Evolutionary conservation across 2,888 invertebrate genomes (phyloP), one percentile per base, ranked within the genome.

Genomic region (Chrysodeixis includens): DNA sequence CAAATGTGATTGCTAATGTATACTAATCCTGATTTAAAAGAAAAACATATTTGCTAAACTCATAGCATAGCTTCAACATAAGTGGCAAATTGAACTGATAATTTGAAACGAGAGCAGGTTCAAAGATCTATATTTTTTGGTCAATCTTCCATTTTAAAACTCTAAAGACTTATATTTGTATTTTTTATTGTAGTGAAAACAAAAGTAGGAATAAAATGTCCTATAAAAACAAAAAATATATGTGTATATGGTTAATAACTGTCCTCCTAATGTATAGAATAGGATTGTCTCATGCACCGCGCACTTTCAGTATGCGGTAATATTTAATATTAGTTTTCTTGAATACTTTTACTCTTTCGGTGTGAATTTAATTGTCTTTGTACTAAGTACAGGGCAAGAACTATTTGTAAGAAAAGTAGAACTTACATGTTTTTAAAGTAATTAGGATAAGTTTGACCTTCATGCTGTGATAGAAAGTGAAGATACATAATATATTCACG

Each of bases 361-460:
- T 66, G 60, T 70, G 66, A 49, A 65, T 78, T 77, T 75, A 64
- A 53, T 61, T 60, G 62, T 69, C 65, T 70, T 57, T 71, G 72
- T 69, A 77, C 74, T 46, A 74, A 78, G 78, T 75, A 52, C 73
- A 68, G 59, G 68, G 46, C 69, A 74, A 18, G 30, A 30, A 12
- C 35, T 49, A 56, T 18, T 32, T 62, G 68, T 77, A 76, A 69
- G 74, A 44, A 71, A 72, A 69, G 66, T 79, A 71, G 63, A 56
- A 67, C 46, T 26, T 67, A 69, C 67, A 56, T 66, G 63, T 70
- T 71, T 70, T 76, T 59, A 46, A 77, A 62, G 18, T 20, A 55
- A 65, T 30, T 80, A 79, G 73, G 61, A 63, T 79, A 79, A 78
- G 81, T 80, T 80, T 79, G 81, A 78, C 69, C 64, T 71, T 79